phyloP scores from a whole-genome alignment of 1,140 invertebrate species.

The Panonychus citri region DNA sequence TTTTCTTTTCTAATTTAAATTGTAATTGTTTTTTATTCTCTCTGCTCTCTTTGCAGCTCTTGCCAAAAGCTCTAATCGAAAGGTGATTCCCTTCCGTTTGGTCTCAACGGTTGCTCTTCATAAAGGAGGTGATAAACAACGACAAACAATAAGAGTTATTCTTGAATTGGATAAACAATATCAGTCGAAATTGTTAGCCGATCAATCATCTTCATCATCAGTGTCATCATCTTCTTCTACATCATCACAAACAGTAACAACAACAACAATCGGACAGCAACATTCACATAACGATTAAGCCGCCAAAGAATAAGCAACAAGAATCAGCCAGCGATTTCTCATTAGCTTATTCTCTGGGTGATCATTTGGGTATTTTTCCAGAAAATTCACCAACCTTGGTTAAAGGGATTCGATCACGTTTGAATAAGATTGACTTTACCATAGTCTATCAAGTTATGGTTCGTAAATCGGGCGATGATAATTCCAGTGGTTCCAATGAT shows the following conservation, averaged over 20 bases:
- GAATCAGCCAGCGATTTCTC: not conserved
- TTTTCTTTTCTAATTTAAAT: too few relatives aligned
- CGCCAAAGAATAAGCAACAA: too few relatives aligned
- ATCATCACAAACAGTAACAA: too few relatives aligned
- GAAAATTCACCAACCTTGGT: slow-evolving; percentile 57
- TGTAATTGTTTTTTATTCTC: not conserved
- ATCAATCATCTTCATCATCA: too few relatives aligned
- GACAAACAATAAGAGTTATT: slow-evolving; percentile 3
- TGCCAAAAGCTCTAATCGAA: slow-evolving; percentile 33
- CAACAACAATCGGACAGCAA: too few relatives aligned
- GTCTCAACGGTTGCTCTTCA: slow-evolving; percentile 27
- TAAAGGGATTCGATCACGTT: slow-evolving; percentile 42
- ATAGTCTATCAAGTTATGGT: not conserved
- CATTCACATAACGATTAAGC: too few relatives aligned
- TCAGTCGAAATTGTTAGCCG: too few relatives aligned
- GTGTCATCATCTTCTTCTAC: too few relatives aligned
- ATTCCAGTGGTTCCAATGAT: too few relatives aligned
- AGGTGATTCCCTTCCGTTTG: slow-evolving; percentile 36
- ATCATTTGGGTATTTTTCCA: slow-evolving; percentile 76
- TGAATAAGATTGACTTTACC: slow-evolving; percentile 26
- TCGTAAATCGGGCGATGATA: not conserved
- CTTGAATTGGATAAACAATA: not conserved
- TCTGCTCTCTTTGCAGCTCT: slow-evolving; percentile 12
- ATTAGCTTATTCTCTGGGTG: slow-evolving; percentile 55
- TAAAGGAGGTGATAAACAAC: slow-evolving; percentile 15